Percentiles rank a stretch among this genome's conserved stretches.
Evolutionary conservation across 1,140 invertebrate genomes (phyloP).

Genomic region (Drosophila aff.): DNA sequence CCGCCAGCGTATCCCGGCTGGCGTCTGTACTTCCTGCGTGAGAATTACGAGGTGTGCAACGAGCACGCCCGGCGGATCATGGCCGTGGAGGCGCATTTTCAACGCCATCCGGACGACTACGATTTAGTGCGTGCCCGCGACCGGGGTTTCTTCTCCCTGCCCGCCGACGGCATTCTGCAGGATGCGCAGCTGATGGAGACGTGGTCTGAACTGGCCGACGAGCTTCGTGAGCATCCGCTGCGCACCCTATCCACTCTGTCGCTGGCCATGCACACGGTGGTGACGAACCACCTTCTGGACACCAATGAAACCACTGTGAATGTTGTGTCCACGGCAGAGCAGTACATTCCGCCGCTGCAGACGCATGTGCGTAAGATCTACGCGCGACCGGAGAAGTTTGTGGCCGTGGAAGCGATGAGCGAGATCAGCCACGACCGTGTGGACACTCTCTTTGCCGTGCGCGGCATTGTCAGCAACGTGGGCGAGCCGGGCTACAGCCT

Average conservation of each 20-base stretch:
- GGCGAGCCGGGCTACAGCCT: slow-evolving; percentile 91
- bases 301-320: slow-evolving; percentile 1
- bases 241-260: slow-evolving; percentile 87
- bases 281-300: slow-evolving; percentile 48
- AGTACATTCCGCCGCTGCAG: slow-evolving; percentile 40
- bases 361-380: slow-evolving; percentile 60
- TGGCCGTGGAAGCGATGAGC: slow-evolving; percentile 47
- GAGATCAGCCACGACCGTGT: slow-evolving; percentile 44
- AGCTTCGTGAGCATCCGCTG: slow-evolving; percentile 86
- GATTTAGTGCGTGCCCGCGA: slow-evolving; percentile 85
- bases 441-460: slow-evolving; percentile 89
- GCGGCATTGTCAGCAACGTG: slow-evolving; percentile 94
- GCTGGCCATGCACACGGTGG: slow-evolving; percentile 88
- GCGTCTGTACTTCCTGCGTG: slow-evolving; percentile 88
- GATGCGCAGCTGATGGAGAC: slow-evolving; percentile 86
- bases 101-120: slow-evolving; percentile 75
- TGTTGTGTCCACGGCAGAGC: slow-evolving; percentile 4
- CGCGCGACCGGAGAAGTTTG: slow-evolving; percentile 51
- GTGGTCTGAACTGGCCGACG: slow-evolving; percentile 86
- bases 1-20: slow-evolving; percentile 87
- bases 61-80: slow-evolving; percentile 85
- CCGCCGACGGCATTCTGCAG: slow-evolving; percentile 84
- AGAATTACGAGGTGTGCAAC: slow-evolving; percentile 84
- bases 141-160: slow-evolving; percentile 85
- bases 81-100: slow-evolving; percentile 81